A percentile compares a stretch with the other conserved stretches of the same genome.
Evolutionary conservation across 2,113 vertebrate species (phyloP).

Genomic region (Sus scrofa): DNA sequence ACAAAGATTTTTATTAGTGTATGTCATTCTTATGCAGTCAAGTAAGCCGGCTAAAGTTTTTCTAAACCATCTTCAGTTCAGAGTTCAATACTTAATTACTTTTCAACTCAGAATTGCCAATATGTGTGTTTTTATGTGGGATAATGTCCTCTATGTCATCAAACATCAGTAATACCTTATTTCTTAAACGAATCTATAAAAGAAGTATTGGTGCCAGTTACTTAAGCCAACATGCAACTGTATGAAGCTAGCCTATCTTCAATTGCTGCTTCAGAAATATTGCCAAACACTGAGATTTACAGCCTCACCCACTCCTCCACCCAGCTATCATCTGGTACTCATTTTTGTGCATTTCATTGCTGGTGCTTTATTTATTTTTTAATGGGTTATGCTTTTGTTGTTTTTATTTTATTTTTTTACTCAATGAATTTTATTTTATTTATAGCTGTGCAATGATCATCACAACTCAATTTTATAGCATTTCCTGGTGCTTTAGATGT

Average conservation of each 20-base stretch:
- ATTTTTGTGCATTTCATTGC: background rate
- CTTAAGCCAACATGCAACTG: background rate
- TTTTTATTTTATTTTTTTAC: too few species aligned
- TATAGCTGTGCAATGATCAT: too few species aligned
- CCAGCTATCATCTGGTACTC: background rate
- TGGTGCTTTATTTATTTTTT: background rate
- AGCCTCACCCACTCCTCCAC: background rate
- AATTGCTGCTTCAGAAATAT: background rate
- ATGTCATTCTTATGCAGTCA: background rate
- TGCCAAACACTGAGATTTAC: background rate
- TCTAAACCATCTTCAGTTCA: background rate
- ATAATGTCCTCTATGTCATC: background rate
- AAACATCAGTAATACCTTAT: background rate
- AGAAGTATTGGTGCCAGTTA: background rate
- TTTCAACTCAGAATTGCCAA: slow-evolving; percentile 6
- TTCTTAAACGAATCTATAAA: background rate
- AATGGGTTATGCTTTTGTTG: too few species aligned
- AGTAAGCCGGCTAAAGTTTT: slow-evolving; percentile 1
- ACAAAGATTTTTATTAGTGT: background rate
- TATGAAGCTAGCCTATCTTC: background rate
- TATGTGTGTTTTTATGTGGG: background rate
- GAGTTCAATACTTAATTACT: slow-evolving; percentile 14
- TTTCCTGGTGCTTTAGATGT: background rate
- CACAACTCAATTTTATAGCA: too few species aligned
- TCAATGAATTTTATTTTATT: too few species aligned